These are phyloP conservation scores for Spizaetus ornatus DNA, from an alignment of 2,113 vertebrate species.

Conservation along the genomic window DNA sequence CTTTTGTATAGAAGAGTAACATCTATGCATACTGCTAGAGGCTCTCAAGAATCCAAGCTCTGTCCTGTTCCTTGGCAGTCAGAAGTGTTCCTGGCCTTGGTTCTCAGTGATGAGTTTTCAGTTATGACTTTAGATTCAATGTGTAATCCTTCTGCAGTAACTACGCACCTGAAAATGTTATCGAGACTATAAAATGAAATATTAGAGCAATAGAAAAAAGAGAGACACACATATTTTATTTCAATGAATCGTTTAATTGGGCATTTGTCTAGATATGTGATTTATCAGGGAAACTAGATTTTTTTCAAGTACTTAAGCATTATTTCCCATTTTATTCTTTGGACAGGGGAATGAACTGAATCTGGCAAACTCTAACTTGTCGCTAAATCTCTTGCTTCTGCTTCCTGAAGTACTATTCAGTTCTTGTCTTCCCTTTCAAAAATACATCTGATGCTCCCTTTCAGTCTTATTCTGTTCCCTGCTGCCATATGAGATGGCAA, in stretches of 20 bases:
- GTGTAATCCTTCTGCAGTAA: not conserved
- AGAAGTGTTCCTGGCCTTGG: not conserved
- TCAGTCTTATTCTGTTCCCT: not conserved
- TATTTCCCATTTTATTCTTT: not conserved
- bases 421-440: not conserved
- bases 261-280: not conserved
- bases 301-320: not conserved
- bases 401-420: not conserved
- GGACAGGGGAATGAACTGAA: not conserved
- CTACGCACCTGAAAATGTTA: not conserved
- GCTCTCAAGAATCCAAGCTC: not conserved
- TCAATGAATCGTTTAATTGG: not conserved
- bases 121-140: not conserved
- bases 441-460: not conserved
- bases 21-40: not conserved
- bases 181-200: not conserved
- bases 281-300: not conserved
- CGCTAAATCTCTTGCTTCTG: not conserved
- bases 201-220: not conserved
- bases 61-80: not conserved
- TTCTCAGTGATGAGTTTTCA: not conserved
- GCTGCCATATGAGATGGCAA: not conserved
- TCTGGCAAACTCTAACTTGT: not conserved
- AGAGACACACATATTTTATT: not conserved
- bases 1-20: not conserved